These are phyloP conservation scores for Heliconius cydno DNA, from an alignment of 2,888 invertebrate genomes.

Conservation along the genomic window DNA sequence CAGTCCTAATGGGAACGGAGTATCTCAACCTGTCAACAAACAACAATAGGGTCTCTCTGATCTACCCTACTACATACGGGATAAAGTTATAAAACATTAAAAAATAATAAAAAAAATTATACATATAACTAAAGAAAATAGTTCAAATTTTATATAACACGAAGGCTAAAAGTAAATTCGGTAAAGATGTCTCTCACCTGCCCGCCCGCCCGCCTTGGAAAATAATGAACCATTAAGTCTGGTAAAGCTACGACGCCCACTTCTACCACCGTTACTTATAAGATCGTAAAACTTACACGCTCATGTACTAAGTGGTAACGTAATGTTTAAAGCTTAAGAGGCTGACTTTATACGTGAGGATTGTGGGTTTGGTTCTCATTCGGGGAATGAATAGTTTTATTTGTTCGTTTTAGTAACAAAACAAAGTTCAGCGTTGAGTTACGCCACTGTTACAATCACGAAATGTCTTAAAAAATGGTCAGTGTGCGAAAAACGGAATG, in stretches of 20 bases:
- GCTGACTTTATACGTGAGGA: too few relatives aligned
- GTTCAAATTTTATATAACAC: neutral
- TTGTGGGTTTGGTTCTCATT: neutral
- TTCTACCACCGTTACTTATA: constrained; percentile 15
- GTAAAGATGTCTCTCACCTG: constrained; percentile 44
- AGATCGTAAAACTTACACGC: constrained; percentile 12
- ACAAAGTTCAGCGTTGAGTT: neutral
- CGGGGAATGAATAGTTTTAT: neutral
- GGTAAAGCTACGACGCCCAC: constrained; percentile 30
- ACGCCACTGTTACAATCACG: neutral
- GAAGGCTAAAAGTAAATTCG: constrained; percentile 30
- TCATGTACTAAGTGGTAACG: constrained; percentile 10
- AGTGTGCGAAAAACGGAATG: too few relatives aligned
- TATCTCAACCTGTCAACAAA: too few relatives aligned
- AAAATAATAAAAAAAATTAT: neutral
- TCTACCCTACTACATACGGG: too few relatives aligned
- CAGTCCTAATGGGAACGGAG: too few relatives aligned
- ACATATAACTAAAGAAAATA: neutral
- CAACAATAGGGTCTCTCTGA: too few relatives aligned
- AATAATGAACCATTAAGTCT: constrained; percentile 42
- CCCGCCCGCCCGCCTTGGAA: constrained; percentile 25
- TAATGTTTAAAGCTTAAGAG: neutral
- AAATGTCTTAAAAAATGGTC: neutral
- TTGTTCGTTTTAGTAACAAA: too few relatives aligned
- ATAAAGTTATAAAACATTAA: neutral